These are phyloP conservation scores for Calephelis perditalis DNA, from an alignment of 2,888 invertebrate species.

Conservation along the genomic window DNA sequence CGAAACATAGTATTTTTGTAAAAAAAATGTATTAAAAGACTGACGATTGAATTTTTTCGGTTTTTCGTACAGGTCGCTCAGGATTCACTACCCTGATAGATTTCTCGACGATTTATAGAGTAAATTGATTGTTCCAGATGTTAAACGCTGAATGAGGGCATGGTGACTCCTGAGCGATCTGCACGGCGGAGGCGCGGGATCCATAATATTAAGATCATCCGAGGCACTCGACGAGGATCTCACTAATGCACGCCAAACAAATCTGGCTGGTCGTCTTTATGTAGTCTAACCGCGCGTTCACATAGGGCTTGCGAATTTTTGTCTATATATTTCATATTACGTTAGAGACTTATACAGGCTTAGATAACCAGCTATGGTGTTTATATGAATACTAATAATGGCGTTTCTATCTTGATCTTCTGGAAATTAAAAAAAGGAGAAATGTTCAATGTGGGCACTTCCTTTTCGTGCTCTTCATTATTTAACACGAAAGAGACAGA, in stretches of 20 bases:
- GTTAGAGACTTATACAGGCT: too few species aligned
- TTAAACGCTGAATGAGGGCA: constrained; percentile 71
- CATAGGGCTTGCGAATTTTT: too few species aligned
- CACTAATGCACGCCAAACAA: not conserved
- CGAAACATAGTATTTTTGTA: constrained; percentile 1
- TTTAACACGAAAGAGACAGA: too few species aligned
- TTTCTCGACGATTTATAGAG: constrained; percentile 49
- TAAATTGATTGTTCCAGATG: constrained; percentile 75
- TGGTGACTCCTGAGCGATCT: constrained; percentile 70
- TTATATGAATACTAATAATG: too few species aligned
- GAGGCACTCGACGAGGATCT: not conserved
- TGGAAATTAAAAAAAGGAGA: too few species aligned
- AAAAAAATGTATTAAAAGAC: constrained; percentile 1
- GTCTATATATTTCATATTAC: too few species aligned
- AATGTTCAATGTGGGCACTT: too few species aligned
- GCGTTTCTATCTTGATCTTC: too few species aligned
- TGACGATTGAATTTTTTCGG: constrained; percentile 29
- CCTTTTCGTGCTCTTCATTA: too few species aligned
- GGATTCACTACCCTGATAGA: constrained; percentile 49
- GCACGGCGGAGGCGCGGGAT: constrained; percentile 28
- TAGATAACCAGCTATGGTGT: too few species aligned
- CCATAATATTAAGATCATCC: not conserved
- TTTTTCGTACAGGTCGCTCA: constrained; percentile 66
- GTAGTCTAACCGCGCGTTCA: too few species aligned
- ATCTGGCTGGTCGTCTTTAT: not conserved